phyloP scores from a whole-genome alignment of 2,113 vertebrate genomes.

The Dicaeum eximium region DNA sequence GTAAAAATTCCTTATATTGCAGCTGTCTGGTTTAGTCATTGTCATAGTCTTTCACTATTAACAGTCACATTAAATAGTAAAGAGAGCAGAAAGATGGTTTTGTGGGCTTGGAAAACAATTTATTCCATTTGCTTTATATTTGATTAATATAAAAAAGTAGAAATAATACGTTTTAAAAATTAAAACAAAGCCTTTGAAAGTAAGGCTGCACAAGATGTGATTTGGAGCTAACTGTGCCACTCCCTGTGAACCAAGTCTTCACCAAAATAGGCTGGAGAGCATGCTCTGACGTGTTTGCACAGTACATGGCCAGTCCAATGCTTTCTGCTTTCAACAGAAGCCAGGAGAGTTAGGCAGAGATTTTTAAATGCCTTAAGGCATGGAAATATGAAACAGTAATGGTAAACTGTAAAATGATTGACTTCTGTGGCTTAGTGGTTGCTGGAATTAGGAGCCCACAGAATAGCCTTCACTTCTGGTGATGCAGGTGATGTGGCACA shows the following conservation, averaged over 20 bases:
- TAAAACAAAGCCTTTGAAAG: background rate
- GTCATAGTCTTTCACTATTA: background rate
- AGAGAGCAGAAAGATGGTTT: background rate
- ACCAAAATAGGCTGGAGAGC: background rate
- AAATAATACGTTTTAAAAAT: background rate
- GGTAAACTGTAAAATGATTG: background rate
- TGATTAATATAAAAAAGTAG: background rate
- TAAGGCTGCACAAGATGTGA: background rate
- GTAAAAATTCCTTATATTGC: constrained; percentile 49
- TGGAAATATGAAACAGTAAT: background rate
- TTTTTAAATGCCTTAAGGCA: background rate
- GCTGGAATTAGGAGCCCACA: background rate
- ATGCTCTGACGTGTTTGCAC: background rate
- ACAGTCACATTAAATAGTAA: background rate
- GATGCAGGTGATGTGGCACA: background rate
- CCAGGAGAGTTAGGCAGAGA: background rate
- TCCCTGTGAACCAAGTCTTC: background rate
- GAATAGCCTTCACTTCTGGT: background rate
- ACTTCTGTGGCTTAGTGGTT: background rate
- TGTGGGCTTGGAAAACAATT: background rate
- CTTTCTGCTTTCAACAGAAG: background rate
- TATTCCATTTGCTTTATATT: background rate
- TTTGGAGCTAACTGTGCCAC: background rate
- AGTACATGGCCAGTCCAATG: background rate
- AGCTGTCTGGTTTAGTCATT: constrained; percentile 50